A percentile compares a stretch with the other conserved stretches of the same genome.
These are phyloP conservation scores for Xenotilapia caudafasciata DNA, from an alignment of 2,113 vertebrate genomes.

Conservation along the genomic window DNA sequence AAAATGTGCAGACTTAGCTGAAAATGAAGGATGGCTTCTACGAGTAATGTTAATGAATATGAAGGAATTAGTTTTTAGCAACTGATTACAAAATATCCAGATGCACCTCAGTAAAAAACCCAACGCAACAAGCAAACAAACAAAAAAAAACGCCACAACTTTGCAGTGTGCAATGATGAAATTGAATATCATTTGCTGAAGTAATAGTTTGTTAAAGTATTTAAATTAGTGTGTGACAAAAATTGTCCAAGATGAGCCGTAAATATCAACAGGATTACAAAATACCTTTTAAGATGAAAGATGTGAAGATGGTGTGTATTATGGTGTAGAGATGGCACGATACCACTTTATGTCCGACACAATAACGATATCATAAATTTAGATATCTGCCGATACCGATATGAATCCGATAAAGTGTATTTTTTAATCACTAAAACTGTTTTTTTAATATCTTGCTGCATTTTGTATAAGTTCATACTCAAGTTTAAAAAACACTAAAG, in stretches of 20 bases:
- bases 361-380: neutral
- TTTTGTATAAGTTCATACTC: neutral
- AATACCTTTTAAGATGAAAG: neutral
- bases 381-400: neutral
- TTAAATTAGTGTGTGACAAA: neutral
- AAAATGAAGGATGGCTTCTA: neutral
- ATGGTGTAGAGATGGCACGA: neutral
- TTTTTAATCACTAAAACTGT: neutral
- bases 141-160: neutral
- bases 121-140: neutral
- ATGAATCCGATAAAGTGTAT: neutral
- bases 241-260: neutral
- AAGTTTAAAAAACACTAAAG: too few relatives aligned
- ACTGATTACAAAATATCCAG: neutral
- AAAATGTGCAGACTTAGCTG: neutral
- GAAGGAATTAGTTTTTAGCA: neutral
- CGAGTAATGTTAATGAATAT: neutral
- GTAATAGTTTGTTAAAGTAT: neutral
- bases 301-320: neutral
- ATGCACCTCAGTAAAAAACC: neutral
- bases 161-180: neutral
- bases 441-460: neutral
- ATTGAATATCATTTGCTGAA: neutral
- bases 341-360: neutral
- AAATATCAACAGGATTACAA: neutral